Conservation (phyloP, 2,113 vertebrate genomes). For the Pyxicephalus adspersus region DNA sequence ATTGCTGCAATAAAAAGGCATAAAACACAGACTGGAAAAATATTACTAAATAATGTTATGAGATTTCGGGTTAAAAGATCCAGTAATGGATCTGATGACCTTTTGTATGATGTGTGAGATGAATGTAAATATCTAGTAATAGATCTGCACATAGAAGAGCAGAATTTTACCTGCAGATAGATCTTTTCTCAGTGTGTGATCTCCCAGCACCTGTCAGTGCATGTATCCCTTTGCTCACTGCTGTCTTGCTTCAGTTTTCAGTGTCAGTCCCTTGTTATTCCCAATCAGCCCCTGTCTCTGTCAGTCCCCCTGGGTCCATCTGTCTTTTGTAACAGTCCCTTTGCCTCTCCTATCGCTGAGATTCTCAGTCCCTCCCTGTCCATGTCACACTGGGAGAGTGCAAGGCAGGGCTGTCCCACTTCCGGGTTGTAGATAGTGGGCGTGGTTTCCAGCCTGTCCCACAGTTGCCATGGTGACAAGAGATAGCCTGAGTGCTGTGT, state of each 20-base stretch:
- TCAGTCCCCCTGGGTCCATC: background rate
- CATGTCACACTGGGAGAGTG: background rate
- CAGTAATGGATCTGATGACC: too few relatives aligned
- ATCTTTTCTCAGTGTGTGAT: background rate
- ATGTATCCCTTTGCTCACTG: background rate
- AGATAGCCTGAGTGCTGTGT: too few relatives aligned
- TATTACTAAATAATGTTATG: too few relatives aligned
- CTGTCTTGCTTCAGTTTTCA: too few relatives aligned
- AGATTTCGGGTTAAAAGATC: too few relatives aligned
- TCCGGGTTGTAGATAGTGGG: slow-evolving; percentile 24
- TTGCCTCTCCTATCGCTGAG: background rate
- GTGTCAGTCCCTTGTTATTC: background rate
- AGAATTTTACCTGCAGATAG: slow-evolving; percentile 6
- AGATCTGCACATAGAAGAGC: too few relatives aligned
- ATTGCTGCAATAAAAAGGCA: too few relatives aligned
- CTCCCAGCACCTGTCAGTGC: background rate
- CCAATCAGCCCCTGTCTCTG: background rate
- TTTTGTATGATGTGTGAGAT: too few relatives aligned
- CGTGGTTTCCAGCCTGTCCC: background rate
- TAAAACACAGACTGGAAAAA: too few relatives aligned
- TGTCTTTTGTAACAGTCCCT: background rate
- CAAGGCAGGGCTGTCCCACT: background rate
- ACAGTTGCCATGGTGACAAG: too few relatives aligned
- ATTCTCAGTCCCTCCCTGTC: slow-evolving; percentile 15
- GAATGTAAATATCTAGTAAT: too few relatives aligned